A percentile compares a stretch with the other conserved stretches of the same genome.
These are phyloP conservation scores for Emydocephalus ijimae DNA, from an alignment of 2,113 vertebrate genomes.

Conservation along the genomic window DNA sequence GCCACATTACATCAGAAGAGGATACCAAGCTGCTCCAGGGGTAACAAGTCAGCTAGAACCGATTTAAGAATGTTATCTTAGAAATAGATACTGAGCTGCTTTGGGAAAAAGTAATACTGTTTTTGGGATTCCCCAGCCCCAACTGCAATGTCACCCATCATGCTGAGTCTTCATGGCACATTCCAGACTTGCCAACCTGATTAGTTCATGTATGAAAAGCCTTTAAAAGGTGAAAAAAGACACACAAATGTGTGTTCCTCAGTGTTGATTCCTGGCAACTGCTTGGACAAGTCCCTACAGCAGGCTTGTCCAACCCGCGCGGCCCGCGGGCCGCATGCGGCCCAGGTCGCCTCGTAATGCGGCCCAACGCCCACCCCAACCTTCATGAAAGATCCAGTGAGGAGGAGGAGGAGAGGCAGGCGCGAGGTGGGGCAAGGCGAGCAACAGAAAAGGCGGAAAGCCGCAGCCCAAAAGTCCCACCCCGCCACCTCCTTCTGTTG, in stretches of 20 bases:
- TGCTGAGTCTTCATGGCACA: background rate
- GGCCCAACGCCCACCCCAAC: no score
- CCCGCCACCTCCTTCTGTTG: no score
- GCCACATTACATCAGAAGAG: background rate
- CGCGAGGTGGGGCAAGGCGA: no score
- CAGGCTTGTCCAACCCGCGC: no score
- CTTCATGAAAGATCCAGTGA: no score
- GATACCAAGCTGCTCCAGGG: background rate
- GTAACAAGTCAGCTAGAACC: background rate
- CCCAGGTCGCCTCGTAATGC: no score
- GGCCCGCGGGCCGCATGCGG: no score
- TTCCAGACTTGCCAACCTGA: background rate
- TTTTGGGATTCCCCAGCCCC: background rate
- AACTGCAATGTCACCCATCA: background rate
- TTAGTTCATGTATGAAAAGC: background rate
- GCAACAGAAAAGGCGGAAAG: no score
- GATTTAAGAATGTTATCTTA: background rate
- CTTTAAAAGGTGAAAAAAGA: background rate
- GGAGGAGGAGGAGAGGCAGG: no score
- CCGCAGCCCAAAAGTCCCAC: no score
- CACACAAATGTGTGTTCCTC: background rate
- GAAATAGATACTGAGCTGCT: background rate
- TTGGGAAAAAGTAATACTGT: background rate
- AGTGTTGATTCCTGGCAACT: background rate
- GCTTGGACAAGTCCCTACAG: background rate